Base-by-base conservation (phyloP, 2,888 invertebrate species). In the Tenthredo livida region DNA sequence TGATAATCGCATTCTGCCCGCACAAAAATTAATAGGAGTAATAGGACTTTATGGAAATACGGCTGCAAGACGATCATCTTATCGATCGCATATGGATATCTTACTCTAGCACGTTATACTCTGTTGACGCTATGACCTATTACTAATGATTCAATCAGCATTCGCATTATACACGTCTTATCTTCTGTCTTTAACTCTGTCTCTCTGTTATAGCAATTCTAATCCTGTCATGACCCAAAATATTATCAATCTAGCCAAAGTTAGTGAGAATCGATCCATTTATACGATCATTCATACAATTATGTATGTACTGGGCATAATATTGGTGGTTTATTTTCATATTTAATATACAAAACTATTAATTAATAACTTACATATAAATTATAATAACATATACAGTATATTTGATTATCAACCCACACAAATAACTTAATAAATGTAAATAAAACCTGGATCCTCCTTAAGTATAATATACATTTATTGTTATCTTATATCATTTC, bases 361-460 rank as follows among this genome's bases (percentile, higher is more conserved):
- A 17, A 84, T 43, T 17, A 17, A 84, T 84, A 73, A 84, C 84
- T 84, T 84, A 84, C 37, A 75, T 84, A 78, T 84, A 78, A 78
- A 73, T 67, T 61, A 77, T 47, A 15, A 75, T 17, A 50, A 78
- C 6, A 37, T 17, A 77, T 84, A 72, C 25, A 78, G 17, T 77
- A 67, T 83, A 67, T 83, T 83, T 83, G 83, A 83, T 83, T 83
- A 67, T 83, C 65, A 47, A 83, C 65, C 83, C 70, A 50, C 70
- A 50, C 61, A 25, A n/a, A 61, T 80, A 50, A 77, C 33, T 50
- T 33, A 80, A 37, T 58, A 40, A n/a, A 80, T n/a, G 61, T 80
- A 80, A 61, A 80, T 58, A 54, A 75, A 77, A 77, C 77, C 77
- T 77, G 77, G 3, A 54, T 77, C 77, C 77, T 77, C 7, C 1